Evolutionary conservation across 2,888 invertebrate genomes (phyloP).

Genomic region (Hemaris fuciformis): DNA sequence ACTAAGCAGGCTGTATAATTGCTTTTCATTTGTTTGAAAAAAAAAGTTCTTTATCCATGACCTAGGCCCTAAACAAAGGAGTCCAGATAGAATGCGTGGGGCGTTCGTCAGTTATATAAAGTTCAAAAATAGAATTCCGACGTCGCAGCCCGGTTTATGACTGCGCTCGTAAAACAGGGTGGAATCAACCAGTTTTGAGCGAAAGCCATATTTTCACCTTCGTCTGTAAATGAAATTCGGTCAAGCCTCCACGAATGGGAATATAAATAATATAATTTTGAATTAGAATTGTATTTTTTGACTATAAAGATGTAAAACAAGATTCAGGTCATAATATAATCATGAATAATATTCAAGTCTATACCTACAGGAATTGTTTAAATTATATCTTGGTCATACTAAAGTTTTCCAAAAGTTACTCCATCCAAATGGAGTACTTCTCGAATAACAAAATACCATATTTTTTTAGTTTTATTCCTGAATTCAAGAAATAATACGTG

Average conservation of each 20-base stretch:
- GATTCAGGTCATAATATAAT: no score
- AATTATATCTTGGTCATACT: no score
- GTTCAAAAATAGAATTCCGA: conserved; percentile 67
- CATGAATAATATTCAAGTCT: no score
- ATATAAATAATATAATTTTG: not conserved
- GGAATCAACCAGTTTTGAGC: conserved; percentile 39
- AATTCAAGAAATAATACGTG: no score
- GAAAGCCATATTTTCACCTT: conserved; percentile 62
- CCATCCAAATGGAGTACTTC: no score
- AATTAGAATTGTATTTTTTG: no score
- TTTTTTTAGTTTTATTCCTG: no score
- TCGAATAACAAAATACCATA: no score
- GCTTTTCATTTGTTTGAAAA: not conserved
- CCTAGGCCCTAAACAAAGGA: conserved; percentile 42
- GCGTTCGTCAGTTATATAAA: conserved; percentile 58
- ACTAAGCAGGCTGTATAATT: not conserved
- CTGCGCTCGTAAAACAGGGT: conserved; percentile 60
- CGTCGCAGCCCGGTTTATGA: conserved; percentile 62
- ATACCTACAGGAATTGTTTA: no score
- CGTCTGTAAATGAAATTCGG: conserved; percentile 53
- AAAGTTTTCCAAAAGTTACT: no score
- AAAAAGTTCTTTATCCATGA: not conserved
- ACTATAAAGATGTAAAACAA: no score
- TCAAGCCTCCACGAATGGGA: conserved; percentile 41
- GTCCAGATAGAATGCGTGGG: conserved; percentile 52